These are phyloP conservation scores for Brachyistius frenatus DNA, from an alignment of 2,113 vertebrate genomes.

Conservation along the genomic window DNA sequence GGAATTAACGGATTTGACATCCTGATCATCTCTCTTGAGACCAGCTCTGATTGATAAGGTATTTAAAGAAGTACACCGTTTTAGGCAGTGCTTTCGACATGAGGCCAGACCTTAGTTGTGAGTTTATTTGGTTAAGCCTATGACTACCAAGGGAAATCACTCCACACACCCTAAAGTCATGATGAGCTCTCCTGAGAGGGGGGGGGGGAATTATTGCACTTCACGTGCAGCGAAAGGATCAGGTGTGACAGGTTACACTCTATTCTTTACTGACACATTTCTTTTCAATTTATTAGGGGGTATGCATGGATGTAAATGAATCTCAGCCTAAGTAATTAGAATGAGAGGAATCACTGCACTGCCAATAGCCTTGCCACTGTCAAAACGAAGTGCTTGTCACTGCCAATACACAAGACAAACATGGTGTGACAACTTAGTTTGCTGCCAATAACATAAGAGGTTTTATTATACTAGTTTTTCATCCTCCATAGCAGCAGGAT, in stretches of 20 bases:
- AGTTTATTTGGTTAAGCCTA: conserved; percentile 26
- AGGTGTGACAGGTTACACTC: conserved; percentile 15
- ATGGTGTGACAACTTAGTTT: conserved; percentile 45
- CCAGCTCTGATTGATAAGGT: conserved; percentile 21
- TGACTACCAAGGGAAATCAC: conserved; percentile 63
- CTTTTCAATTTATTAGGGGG: conserved; percentile 56
- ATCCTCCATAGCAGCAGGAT: conserved; percentile 33
- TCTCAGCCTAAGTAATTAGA: conserved; percentile 72
- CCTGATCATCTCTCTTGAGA: conserved; percentile 6
- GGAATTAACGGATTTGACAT: conserved; percentile 26
- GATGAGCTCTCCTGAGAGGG: conserved; percentile 16
- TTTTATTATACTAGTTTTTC: conserved; percentile 55
- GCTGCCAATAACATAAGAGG: conserved; percentile 52
- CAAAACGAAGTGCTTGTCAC: conserved; percentile 59
- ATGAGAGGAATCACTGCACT: conserved; percentile 40
- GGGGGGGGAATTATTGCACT: conserved; percentile 30
- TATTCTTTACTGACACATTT: conserved; percentile 36
- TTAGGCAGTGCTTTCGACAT: background rate
- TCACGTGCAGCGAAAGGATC: conserved; percentile 49
- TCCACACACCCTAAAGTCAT: conserved; percentile 18
- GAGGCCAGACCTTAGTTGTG: background rate
- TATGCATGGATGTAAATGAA: conserved; percentile 60
- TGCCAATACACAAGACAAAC: conserved; percentile 35
- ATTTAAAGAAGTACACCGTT: background rate
- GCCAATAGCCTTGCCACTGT: conserved; percentile 29